Base-by-base conservation (phyloP, 1,140 invertebrate species). In the Drosophila sucinea region DNA sequence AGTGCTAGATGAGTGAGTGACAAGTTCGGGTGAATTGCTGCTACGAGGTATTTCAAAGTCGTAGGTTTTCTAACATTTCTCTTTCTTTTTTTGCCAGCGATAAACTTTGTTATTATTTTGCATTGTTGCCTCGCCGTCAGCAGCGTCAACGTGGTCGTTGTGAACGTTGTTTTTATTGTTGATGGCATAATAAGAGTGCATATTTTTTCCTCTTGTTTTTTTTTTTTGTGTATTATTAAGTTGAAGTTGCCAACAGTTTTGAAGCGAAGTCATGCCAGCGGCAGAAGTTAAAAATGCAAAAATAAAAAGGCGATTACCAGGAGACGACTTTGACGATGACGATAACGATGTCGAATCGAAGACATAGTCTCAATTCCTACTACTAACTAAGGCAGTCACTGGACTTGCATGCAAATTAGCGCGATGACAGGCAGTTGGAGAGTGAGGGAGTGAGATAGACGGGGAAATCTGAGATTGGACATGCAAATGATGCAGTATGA, bases 181-280 rank as follows among this genome's bases (percentile, higher is more conserved):
- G 77, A 80, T 83, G 84, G 70, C 73, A 80, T 83, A 84, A 83
- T 89, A 84, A 89, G 84, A 83, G 73, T 80, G 80, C 84, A 89
- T 73, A 80, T 83, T 86, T 71, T 61, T 75, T 72, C 47, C 3
- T 23, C 6, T 47, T 6, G 23, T 40, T 33, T 63, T 35, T 55
- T 44, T 2, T 35, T 25, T 38, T 62, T 64, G 40, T 67, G 8
- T 84, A 67, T 80, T 74, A 89, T 89, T 80, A 89, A 80, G 86
- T 84, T 84, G 77, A 84, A 89, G 84, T 87, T 84, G 84, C 70
- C 74, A 55, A 77, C 83, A 89, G 77, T 83, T 79, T 87, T 27
- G 44, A 73, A 33, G 72, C 56, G 33, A 70, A 79, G 70, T 54
- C 54, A 68, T 33, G 68, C 67, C 74, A 70, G 64, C 30, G 60